Base-by-base conservation (phyloP, 2,797 vertebrate species). In the Rhynchonycteris naso region DNA sequence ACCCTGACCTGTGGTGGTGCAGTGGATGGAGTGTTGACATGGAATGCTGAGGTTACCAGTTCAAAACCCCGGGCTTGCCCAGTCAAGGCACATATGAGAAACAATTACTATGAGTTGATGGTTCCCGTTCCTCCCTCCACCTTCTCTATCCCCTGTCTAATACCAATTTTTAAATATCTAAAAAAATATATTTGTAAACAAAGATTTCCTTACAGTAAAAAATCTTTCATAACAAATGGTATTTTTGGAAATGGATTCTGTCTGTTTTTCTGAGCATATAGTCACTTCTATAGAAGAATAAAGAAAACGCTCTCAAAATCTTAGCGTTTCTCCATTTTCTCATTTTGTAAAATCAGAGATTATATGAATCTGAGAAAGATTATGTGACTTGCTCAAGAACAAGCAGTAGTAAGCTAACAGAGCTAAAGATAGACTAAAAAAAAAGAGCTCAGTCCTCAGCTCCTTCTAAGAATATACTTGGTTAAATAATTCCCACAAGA, bases 231-330 rank as follows among this genome's bases (percentile, higher is more conserved):
- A 94, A 69, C 21, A 91, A 93, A 75, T 65, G 22, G 4, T 33
- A 76, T 72, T 80, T 65, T 78, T 24, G 59, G 43, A 92, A 88
- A 68, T 30, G 13, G 14, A 94, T 79, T 30, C 7, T 33, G 14
- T 93, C 83, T 69, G 30, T 47, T 75, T 56, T 88, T 72, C 74
- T 85, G n/a, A 92, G 16, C 38, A 94, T 33, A 83, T 8, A 19
- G 59, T 92, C 78, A 85, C 47, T 85, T 92, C 68, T 71, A 2
- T 35, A 71, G 47, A 52, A 75, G 58, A 93, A 58, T 28, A 50
- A 95, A 78, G 5, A 1, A 89, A 95, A 75, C 19, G 11, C 6
- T 78, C 75, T 35, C 10, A 75, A 79, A 69, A 85, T 35, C 33
- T 69, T 93, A 75, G 28, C 52, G 72, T 71, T 21, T 75, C 18